Conservation (phyloP, 1,140 invertebrate genomes). For the Drosophila athabasca region DNA sequence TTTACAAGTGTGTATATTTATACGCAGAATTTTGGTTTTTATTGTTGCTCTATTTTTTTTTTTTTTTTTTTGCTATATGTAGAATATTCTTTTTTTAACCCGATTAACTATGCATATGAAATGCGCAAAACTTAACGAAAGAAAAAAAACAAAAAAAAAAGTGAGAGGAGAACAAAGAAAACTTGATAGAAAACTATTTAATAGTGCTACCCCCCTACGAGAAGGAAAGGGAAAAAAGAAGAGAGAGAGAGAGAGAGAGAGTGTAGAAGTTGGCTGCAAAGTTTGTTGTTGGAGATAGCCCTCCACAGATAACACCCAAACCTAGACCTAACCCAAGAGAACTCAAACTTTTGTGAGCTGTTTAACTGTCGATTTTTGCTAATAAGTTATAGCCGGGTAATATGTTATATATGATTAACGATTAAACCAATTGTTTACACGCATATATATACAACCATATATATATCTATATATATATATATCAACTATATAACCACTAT, state of each 20-base stretch:
- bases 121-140: constrained; percentile 49
- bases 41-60: neutral
- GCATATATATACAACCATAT: constrained; percentile 19
- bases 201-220: constrained; percentile 37
- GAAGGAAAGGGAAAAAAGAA: constrained; percentile 18
- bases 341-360: constrained; percentile 68
- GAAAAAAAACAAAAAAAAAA: constrained; percentile 22
- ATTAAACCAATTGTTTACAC: constrained; percentile 42
- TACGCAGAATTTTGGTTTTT: constrained; percentile 15
- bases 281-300: constrained; percentile 29
- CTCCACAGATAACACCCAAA: constrained; percentile 10
- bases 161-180: constrained; percentile 28
- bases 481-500: constrained; percentile 31
- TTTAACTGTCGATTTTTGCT: constrained; percentile 81
- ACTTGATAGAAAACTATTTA: constrained; percentile 37
- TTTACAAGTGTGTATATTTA: constrained; percentile 32
- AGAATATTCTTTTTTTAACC: constrained; percentile 27
- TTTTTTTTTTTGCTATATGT: constrained; percentile 33
- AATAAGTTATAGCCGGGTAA: constrained; percentile 60
- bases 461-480: constrained; percentile 35
- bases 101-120: constrained; percentile 63
- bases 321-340: constrained; percentile 39
- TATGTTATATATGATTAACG: constrained; percentile 49
- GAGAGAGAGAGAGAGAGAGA: constrained; percentile 5
- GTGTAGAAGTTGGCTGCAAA: constrained; percentile 50